Evolutionary conservation across 2,113 vertebrate genomes (phyloP).

Genomic region (Plecturocebus donacophilus): DNA sequence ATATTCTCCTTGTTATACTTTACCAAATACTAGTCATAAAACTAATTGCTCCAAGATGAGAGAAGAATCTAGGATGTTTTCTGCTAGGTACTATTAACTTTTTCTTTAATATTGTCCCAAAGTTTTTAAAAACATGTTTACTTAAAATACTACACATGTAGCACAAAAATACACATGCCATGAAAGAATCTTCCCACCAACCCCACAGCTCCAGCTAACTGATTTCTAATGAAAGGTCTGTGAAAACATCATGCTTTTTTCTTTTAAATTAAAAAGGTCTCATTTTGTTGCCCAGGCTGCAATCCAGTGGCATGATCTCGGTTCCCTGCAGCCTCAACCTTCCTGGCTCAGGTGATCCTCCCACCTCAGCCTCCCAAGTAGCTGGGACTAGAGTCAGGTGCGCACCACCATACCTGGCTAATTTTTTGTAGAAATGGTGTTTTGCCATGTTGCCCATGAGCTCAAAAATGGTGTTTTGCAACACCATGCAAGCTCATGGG

Average conservation of each 20-base stretch:
- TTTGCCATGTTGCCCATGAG: too few relatives aligned
- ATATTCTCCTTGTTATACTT: neutral
- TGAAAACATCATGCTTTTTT: neutral
- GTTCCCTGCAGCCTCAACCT: too few relatives aligned
- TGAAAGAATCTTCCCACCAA: neutral
- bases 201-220: neutral
- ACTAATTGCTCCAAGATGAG: neutral
- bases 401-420: too few relatives aligned
- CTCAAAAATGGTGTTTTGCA: too few relatives aligned
- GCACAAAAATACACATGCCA: neutral
- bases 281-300: too few relatives aligned
- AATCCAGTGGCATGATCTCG: too few relatives aligned
- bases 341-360: too few relatives aligned
- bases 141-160: neutral
- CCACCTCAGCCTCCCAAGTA: too few relatives aligned
- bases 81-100: conserved; percentile 14
- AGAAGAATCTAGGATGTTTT: neutral
- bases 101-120: neutral
- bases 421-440: too few relatives aligned
- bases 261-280: too few relatives aligned
- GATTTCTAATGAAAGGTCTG: neutral
- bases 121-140: neutral
- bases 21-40: conserved; percentile 24
- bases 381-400: too few relatives aligned
- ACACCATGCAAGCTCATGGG: too few relatives aligned